Evolutionary conservation across 2,113 vertebrate genomes (phyloP), one percentile per base, ranked within the genome.

Genomic region (Nettapus auritus): DNA sequence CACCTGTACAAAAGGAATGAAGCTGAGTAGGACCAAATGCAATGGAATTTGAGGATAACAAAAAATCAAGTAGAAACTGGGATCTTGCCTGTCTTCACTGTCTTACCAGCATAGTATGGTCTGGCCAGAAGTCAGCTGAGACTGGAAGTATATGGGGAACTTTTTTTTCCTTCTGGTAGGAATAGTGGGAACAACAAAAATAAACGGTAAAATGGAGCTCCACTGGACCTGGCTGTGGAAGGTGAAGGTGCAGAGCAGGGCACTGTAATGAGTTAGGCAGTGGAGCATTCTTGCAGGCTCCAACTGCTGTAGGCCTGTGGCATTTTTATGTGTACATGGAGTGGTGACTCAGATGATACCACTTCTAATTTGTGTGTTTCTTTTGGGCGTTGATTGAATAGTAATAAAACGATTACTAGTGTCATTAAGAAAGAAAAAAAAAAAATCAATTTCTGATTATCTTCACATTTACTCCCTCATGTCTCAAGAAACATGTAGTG

Each of bases 241-340:
- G 36, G 59, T 67, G 33, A 40, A 0, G 3, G 42, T 56, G 40
- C 55, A n/a, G 34, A 69, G n/a, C 23, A 11, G 68, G 11, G 33
- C 19, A 8, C 10, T 40, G 38, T 5, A 23, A 42, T 11, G 81
- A 17, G 13, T 7, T 36, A 7, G 28, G 52, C 26, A 33, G 52
- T 26, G 9, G 11, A 64, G 38, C 16, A 2, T 52, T 86, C 55
- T 34, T 69, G 59, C 63, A 46, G 64, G 22, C 48, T 25, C 18
- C 28, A 48, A 22, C 46, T 48, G 46, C 31, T 0, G 0, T 1
- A 15, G 57, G 48, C 22, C 16, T 69, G 19, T 50, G 50, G 50
- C 21, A 13, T 50, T 50, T 25, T 25, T 25, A 11, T 25, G 22
- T 50, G 40, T 25, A 3, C 17, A 1, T 20, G 33, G 23, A 0